Evolutionary conservation across 92 coral and sea anemone species (phyloP).

Genomic region (Plumapathes pennacea): DNA sequence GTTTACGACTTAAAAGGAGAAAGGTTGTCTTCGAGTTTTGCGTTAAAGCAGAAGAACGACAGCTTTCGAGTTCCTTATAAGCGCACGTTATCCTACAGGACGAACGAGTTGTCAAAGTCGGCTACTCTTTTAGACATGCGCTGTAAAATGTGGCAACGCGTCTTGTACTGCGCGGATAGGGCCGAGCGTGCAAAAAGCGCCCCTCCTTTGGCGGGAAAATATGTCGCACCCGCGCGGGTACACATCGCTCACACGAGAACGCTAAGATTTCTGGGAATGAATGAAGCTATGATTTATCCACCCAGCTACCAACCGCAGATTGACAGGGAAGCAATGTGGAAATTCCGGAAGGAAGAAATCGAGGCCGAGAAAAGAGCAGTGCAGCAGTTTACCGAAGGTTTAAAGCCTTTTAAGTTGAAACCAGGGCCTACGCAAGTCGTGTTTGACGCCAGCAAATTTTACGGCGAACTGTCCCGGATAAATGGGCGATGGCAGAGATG

Average conservation of each 20-base stretch:
- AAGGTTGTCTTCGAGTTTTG: constrained; percentile 24
- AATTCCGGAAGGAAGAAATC: constrained; percentile 58
- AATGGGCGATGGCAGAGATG: too few species aligned
- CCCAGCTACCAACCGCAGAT: constrained; percentile 82
- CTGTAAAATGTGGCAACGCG: constrained; percentile 79
- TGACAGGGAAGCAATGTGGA: constrained; percentile 57
- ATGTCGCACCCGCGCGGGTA: constrained; percentile 64
- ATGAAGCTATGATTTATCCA: constrained; percentile 51
- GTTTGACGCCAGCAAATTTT: constrained; percentile 50
- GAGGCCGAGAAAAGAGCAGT: constrained; percentile 61
- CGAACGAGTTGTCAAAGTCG: constrained; percentile 54
- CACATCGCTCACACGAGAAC: constrained; percentile 70
- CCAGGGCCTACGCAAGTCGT: constrained; percentile 71
- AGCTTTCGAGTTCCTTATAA: constrained; percentile 78
- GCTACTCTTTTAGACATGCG: constrained; percentile 75
- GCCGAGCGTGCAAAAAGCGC: constrained; percentile 77
- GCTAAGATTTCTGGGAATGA: constrained; percentile 67
- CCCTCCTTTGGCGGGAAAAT: constrained; percentile 51
- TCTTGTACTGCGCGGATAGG: constrained; percentile 53
- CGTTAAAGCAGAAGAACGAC: constrained; percentile 64
- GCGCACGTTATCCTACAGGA: constrained; percentile 64
- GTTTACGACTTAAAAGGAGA: neutral
- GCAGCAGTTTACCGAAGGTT: constrained; percentile 57
- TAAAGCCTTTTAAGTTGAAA: constrained; percentile 53
- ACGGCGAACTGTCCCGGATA: constrained; percentile 26